Base-by-base conservation (phyloP, 1,140 invertebrate species). In the Cherax quadricarinatus region DNA sequence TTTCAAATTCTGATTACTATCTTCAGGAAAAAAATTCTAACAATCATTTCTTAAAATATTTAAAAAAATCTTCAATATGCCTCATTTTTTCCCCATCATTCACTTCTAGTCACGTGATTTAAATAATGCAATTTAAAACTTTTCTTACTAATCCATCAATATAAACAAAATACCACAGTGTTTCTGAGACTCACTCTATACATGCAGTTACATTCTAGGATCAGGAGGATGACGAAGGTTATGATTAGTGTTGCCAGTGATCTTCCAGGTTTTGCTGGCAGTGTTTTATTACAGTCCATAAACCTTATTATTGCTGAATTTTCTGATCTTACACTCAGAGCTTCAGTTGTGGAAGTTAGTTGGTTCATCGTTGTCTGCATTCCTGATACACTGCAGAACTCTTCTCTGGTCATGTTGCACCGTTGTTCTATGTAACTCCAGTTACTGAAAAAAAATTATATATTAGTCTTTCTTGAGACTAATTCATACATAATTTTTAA, bases 371-470 rank as follows among this genome's bases (percentile, higher is more conserved):
- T 41, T 41, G 30, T 41, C 30, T 60, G 16, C 21, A 21, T 21
- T 5, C 21, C 66, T 70, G 51, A 80, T 7, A 24, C 5, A 18
- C 9, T 4, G 6, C 70, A 57, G 21, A 87, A 87, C 75, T 62
- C 16, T 14, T 80, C 57, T 62, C 48, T 86, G 6, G 83, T 78
- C 12, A 91, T 48, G 24, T 86, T 86, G 75, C 83, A 86, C 3
- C 48, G 70, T 86, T 12, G 51, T 41, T 91, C 30, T 41, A 91
- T 48, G 18, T 86, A 73, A 79, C 21, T 80, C 89, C 89, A 91
- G 73, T 91, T 86, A 24, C 87, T 89, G 86, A 14, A 93, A 88
- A 41, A 60, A 60, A 12, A 12, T 60, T 14, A 7, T 6, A 60
- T 1, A 41, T 41, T 41, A 41, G 30, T 41, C 30, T 1, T 41